phyloP scores from a whole-genome alignment of 2,797 vertebrate genomes.

The Heterohyrax brucei region DNA sequence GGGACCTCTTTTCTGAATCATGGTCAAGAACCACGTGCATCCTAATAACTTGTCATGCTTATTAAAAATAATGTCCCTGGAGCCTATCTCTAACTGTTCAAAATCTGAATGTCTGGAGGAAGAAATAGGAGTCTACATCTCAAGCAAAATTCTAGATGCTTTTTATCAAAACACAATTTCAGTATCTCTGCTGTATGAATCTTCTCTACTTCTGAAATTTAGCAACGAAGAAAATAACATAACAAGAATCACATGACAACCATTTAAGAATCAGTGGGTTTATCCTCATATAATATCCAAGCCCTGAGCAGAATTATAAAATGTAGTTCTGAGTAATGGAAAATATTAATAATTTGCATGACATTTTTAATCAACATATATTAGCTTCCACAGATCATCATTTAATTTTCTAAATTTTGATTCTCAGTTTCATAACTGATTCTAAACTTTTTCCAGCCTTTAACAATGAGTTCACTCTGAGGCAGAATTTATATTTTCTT shows the following conservation, averaged over 20 bases:
- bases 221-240: constrained; percentile 18
- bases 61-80: neutral
- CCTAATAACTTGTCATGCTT: neutral
- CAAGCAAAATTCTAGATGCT: neutral
- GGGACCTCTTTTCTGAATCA: neutral
- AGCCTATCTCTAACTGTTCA: neutral
- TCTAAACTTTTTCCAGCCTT: neutral
- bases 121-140: neutral
- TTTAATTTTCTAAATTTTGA: constrained; percentile 41
- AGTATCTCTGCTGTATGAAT: neutral
- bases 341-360: constrained; percentile 47
- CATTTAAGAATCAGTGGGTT: constrained; percentile 12
- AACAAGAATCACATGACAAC: neutral
- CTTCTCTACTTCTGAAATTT: neutral
- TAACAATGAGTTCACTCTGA: neutral
- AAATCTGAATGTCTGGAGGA: neutral
- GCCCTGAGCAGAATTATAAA: neutral
- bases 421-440: neutral
- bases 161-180: neutral
- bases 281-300: neutral
- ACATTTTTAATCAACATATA: constrained; percentile 54
- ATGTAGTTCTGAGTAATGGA: neutral
- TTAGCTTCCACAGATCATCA: constrained; percentile 28
- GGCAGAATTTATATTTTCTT: neutral
- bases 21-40: neutral